Percentiles rank a stretch among this genome's conserved stretches.
phyloP scores from a whole-genome alignment of 2,797 vertebrate species.

The Siniperca undulata region DNA sequence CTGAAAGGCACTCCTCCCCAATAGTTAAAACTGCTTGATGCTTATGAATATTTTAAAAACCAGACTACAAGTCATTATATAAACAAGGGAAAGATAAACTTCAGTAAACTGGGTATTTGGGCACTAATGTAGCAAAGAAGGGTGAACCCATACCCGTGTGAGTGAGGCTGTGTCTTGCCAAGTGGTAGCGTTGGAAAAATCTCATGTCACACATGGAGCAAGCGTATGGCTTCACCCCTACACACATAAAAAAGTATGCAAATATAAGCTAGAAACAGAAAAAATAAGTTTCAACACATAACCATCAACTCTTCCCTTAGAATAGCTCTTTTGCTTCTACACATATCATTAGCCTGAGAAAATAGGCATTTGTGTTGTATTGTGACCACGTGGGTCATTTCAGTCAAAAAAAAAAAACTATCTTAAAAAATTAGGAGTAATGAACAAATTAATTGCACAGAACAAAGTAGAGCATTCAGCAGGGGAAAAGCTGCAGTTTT shows the following conservation, averaged over 20 bases:
- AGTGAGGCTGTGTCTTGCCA: constrained; percentile 89
- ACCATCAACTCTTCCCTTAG: constrained; percentile 61
- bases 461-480: constrained; percentile 53
- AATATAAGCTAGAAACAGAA: constrained; percentile 74
- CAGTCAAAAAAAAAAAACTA: neutral
- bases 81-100: constrained; percentile 24
- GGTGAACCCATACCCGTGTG: constrained; percentile 85
- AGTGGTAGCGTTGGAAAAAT: constrained; percentile 89
- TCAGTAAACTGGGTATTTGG: constrained; percentile 52
- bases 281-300: constrained; percentile 57
- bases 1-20: neutral
- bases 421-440: neutral
- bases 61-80: constrained; percentile 3
- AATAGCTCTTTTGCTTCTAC: constrained; percentile 40
- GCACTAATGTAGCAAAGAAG: constrained; percentile 60
- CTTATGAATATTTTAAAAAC: constrained; percentile 10
- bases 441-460: neutral
- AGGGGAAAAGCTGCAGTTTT: constrained; percentile 56
- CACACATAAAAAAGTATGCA: constrained; percentile 81
- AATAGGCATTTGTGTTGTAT: neutral
- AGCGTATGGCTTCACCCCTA: constrained; percentile 89
- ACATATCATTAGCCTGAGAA: constrained; percentile 15
- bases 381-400: neutral
- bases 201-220: constrained; percentile 89
- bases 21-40: neutral